Base-by-base conservation (phyloP, 53 echinoderm and acorn worm genomes). In the Echinometra lucunter region DNA sequence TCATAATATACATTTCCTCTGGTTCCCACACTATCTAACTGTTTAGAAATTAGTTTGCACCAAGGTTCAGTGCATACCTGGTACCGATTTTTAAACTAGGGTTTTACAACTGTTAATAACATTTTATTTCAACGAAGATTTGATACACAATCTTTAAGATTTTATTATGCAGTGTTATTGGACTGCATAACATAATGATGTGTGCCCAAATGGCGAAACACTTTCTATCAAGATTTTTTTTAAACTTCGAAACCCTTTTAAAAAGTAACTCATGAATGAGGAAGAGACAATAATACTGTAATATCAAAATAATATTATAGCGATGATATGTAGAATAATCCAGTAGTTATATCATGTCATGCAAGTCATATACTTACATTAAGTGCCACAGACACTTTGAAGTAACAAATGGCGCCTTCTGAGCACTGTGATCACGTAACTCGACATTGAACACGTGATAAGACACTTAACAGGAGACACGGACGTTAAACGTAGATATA, bases 21-120 rank as follows among this genome's bases (percentile, higher is more conserved):
- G 47, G 85, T 85, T 81, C 85, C 85, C 85, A 85, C 85, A 85
- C 85, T 85, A 44, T 45, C 45, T 45, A 28, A 85, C 30, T 45
- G 45, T 85, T 78, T 23, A 78, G 8, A 8, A 78, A 42, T 23
- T 42, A 37, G 6, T 19, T 12, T 40, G 40, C 21, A 40, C 28
- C 40, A 19, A 35, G 78, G 38, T 78, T 78, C 78, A 78, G 30
- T 38, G 38, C 38, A 35, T 42, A 19, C 19, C 42, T 17, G 40
- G 6, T 75, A 40, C 18, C 12, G 15, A 10, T 4, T 78, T 78
- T 42, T 78, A 6, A 78, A 34, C 63, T 30, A 12, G 30, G 42
- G 17, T 40, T 38, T 38, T 40, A 42, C 42, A 17, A 19, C 78
- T 72, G 70, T 63, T 0, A 53, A 53, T 63, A 16, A 32, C 34